Percentiles rank a stretch among this genome's conserved stretches.
Evolutionary conservation across 2,888 invertebrate genomes (phyloP).

Genomic region (Perdita meconis): DNA sequence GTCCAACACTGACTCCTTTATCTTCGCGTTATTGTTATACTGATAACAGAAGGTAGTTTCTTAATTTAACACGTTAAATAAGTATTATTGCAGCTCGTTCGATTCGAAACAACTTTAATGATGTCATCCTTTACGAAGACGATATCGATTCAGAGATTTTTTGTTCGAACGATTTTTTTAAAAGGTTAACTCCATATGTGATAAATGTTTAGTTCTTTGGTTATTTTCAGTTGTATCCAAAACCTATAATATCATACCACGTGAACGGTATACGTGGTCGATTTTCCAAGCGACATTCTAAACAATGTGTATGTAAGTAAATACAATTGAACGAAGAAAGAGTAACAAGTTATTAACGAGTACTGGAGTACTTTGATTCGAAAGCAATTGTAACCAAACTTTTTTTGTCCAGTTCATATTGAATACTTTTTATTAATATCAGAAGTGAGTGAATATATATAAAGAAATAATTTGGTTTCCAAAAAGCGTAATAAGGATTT

Average conservation of each 20-base stretch:
- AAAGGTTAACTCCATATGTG: not conserved
- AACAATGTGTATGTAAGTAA: too few relatives aligned
- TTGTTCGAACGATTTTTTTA: not conserved
- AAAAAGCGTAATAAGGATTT: not conserved
- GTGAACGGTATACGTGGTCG: conserved; percentile 36
- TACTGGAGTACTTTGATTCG: not conserved
- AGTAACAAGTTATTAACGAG: too few relatives aligned
- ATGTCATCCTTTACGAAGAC: too few relatives aligned
- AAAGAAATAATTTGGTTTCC: not conserved
- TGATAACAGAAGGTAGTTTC: not conserved
- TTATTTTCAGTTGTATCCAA: conserved; percentile 3
- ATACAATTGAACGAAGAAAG: not conserved
- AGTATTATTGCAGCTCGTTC: not conserved
- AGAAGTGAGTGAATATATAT: not conserved
- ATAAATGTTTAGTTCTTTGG: not conserved
- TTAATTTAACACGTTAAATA: not conserved
- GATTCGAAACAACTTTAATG: not conserved
- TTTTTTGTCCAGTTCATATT: not conserved
- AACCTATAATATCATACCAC: conserved; percentile 43
- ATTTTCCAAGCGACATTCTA: not conserved
- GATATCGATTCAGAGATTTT: not conserved
- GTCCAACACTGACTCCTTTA: not conserved
- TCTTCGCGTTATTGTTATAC: not conserved
- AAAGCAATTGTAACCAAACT: not conserved
- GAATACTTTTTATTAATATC: not conserved